Evolutionary conservation across 1,140 invertebrate genomes (phyloP), one percentile per base, ranked within the genome.

Genomic region (Pomacea maculata): DNA sequence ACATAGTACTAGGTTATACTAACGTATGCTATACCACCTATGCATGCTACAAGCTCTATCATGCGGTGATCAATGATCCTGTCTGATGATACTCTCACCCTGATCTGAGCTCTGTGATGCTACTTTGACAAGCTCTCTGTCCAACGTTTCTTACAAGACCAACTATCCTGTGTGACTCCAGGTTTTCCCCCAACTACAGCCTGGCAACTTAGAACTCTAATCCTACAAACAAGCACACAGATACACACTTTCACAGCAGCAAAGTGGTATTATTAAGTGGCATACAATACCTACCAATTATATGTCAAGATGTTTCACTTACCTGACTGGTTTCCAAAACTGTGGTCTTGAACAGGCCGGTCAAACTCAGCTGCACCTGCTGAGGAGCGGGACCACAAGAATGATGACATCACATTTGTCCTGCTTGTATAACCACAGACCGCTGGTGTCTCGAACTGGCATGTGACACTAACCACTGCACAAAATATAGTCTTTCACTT

Each of bases 331-430:
- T 81, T 82, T 55, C 67, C 76, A 54, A 63, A 75, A 4, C 83
- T 84, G 54, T 78, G 78, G 68, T 87, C 85, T 12, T 19, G 64
- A 19, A 57, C 57, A 19, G 83, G 83, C 75, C 78, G 57, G 8
- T 57, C 34, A 34, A 81, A 78, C 17, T 21, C 34, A 25, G 54
- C 78, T 21, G 80, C 68, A 54, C 83, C 81, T 34, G 81, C 85
- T 15, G 25, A n/a, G 57, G 80, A 70, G n/a, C 83, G 75, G 19
- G 81, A 84, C 85, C 85, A 87, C 74, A 83, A 77, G 67, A 86
- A 83, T 25, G 61, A 65, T 55, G 73, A 74, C 17, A 34, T 80
- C 29, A 85, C 83, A 65, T 83, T 75, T 21, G 78, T 75, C 1
- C 81, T 52, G n/a, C 63, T 78, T 45, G 12, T 71, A 74, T 85